Conservation (phyloP, 2,888 invertebrate species). For the Agrochola circellaris region DNA sequence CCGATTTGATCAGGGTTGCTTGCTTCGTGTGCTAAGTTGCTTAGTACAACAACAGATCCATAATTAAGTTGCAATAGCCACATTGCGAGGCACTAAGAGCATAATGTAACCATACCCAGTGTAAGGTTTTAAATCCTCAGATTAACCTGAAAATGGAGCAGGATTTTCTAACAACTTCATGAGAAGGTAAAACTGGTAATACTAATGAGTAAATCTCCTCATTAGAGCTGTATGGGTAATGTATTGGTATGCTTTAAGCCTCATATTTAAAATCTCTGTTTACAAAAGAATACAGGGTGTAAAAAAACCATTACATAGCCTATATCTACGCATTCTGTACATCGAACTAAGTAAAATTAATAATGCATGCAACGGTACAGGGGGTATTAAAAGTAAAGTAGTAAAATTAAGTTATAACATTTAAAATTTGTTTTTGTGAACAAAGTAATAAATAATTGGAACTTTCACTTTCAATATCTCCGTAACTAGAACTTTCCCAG, state of each 20-base stretch:
- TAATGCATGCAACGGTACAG: not conserved
- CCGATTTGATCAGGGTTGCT: slow-evolving; percentile 8
- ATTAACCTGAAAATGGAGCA: slow-evolving; percentile 16
- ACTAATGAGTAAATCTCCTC: not conserved
- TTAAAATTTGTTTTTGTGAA: not conserved
- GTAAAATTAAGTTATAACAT: not conserved
- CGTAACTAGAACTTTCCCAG: not conserved
- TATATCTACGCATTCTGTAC: not conserved
- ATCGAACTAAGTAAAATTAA: not conserved
- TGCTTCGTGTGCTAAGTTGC: slow-evolving; percentile 3
- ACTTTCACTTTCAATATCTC: not conserved
- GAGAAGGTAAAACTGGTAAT: not conserved
- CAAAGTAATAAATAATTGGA: not conserved
- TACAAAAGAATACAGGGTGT: not conserved
- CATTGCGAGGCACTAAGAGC: slow-evolving; percentile 2
- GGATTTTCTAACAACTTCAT: slow-evolving; percentile 5
- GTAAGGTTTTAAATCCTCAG: not conserved
- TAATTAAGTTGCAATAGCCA: slow-evolving; percentile 41
- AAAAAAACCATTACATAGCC: not conserved
- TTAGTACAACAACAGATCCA: slow-evolving; percentile 29
- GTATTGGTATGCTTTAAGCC: not conserved
- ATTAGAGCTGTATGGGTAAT: not conserved
- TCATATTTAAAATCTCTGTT: not conserved
- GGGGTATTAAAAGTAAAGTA: not conserved
- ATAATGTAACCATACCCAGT: not conserved